Evolutionary conservation across 1,140 invertebrate species (phyloP).

Genomic region (Meloidogyne floridensis): DNA sequence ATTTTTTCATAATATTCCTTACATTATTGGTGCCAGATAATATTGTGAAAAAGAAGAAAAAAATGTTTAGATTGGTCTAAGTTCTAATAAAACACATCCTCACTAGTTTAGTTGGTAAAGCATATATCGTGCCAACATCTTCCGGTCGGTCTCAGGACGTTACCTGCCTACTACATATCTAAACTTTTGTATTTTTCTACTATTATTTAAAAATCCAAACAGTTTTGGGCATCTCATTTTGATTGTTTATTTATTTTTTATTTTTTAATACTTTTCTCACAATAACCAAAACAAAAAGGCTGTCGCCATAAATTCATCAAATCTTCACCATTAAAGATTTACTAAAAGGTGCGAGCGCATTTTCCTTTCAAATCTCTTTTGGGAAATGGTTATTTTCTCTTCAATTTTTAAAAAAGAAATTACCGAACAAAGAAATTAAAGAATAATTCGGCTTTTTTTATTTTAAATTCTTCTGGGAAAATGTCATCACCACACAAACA

Average conservation of each 20-base stretch:
- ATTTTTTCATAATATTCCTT: too few species aligned
- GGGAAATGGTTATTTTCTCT: background rate
- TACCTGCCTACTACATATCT: too few species aligned
- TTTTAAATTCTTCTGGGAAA: slow-evolving; percentile 6
- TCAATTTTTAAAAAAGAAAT: background rate
- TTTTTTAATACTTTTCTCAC: background rate
- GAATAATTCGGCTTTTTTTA: slow-evolving; percentile 1
- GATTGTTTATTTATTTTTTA: background rate
- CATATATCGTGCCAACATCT: too few species aligned
- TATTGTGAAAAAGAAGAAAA: too few species aligned
- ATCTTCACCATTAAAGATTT: background rate
- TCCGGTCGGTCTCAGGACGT: too few species aligned
- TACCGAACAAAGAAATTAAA: background rate
- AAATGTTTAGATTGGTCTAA: too few species aligned
- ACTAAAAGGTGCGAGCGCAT: slow-evolving; percentile 1
- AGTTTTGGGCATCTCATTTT: background rate
- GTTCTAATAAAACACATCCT: too few species aligned
- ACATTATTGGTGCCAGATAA: too few species aligned
- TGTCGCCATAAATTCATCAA: slow-evolving; percentile 2
- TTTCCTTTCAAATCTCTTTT: background rate
- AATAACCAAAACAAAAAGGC: background rate
- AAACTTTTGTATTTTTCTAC: too few species aligned
- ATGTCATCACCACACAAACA: slow-evolving; percentile 8
- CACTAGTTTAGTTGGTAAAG: too few species aligned
- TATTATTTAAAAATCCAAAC: too few species aligned